Evolutionary conservation across 2,113 vertebrate genomes (phyloP).

Genomic region (Pelobates fuscus): DNA sequence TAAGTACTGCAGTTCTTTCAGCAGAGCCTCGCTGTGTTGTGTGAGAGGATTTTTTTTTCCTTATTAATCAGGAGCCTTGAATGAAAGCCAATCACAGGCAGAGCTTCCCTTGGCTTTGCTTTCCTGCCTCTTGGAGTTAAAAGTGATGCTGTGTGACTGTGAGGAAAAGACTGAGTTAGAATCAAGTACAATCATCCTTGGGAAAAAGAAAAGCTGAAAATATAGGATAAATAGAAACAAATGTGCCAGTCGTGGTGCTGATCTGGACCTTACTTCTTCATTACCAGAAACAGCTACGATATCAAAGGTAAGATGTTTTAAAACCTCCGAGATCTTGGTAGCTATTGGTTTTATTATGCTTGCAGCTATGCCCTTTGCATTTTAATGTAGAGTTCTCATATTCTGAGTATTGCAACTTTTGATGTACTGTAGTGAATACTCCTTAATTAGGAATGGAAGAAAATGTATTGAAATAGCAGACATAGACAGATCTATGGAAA

Average conservation of each 20-base stretch:
- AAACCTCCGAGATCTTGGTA: conserved; percentile 9
- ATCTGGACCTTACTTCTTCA: conserved; percentile 61
- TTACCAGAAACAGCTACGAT: conserved; percentile 59
- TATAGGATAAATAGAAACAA: conserved; percentile 56
- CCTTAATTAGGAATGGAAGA: background rate
- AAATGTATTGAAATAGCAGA: conserved; percentile 8
- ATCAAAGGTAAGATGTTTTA: conserved; percentile 68
- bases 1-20: conserved; percentile 62
- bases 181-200: conserved; percentile 65
- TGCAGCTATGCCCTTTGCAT: conserved; percentile 28
- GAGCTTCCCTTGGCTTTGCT: conserved; percentile 63
- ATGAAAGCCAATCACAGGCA: conserved; percentile 69
- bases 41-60: conserved; percentile 40
- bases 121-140: conserved; percentile 73
- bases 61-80: conserved; percentile 64
- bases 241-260: conserved; percentile 55
- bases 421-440: conserved; percentile 28
- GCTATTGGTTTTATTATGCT: conserved; percentile 11
- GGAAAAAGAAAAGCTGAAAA: conserved; percentile 51
- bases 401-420: conserved; percentile 57
- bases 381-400: conserved; percentile 48
- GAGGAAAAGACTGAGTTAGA: conserved; percentile 71
- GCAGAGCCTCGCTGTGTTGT: conserved; percentile 55
- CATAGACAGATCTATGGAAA: conserved; percentile 11
- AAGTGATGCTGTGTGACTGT: conserved; percentile 67